Evolutionary conservation across 2,113 vertebrate species (phyloP).

Genomic region (Phaethon lepturus): DNA sequence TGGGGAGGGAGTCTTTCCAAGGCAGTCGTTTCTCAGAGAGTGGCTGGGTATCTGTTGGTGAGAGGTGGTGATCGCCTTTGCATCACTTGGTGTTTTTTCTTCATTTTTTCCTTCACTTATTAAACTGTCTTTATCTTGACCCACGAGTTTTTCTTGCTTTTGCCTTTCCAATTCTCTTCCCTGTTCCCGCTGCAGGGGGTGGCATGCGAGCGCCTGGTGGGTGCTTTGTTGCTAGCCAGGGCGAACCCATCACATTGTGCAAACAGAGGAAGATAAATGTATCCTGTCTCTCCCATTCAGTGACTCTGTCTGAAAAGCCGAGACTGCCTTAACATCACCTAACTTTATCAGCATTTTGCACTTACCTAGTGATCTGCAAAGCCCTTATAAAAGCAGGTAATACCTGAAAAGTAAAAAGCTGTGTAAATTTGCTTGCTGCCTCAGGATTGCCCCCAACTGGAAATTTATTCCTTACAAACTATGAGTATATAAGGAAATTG

Average conservation of each 20-base stretch:
- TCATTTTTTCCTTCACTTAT: not conserved
- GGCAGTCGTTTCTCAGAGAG: not conserved
- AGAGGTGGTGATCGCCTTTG: not conserved
- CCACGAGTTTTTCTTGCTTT: not conserved
- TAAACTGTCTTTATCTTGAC: not conserved
- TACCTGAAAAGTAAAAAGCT: not conserved
- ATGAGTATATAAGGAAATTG: not conserved
- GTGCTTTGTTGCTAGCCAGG: not conserved
- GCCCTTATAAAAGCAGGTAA: not conserved
- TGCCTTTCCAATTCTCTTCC: not conserved
- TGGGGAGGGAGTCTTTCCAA: not conserved
- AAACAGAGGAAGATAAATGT: not conserved
- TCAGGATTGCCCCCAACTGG: not conserved
- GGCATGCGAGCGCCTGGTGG: fast-evolving
- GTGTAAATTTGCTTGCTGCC: not conserved
- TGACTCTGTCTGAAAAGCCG: not conserved
- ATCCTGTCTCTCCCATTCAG: not conserved
- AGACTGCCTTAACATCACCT: not conserved
- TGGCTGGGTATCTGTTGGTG: not conserved
- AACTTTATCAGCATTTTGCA: not conserved
- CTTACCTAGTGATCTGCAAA: not conserved
- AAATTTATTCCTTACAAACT: not conserved
- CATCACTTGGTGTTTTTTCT: not conserved
- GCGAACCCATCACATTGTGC: not conserved
- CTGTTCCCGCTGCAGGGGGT: fast-evolving